These are phyloP conservation scores for Dendrolimus punctatus DNA, from an alignment of 1,140 invertebrate genomes.

Conservation along the genomic window DNA sequence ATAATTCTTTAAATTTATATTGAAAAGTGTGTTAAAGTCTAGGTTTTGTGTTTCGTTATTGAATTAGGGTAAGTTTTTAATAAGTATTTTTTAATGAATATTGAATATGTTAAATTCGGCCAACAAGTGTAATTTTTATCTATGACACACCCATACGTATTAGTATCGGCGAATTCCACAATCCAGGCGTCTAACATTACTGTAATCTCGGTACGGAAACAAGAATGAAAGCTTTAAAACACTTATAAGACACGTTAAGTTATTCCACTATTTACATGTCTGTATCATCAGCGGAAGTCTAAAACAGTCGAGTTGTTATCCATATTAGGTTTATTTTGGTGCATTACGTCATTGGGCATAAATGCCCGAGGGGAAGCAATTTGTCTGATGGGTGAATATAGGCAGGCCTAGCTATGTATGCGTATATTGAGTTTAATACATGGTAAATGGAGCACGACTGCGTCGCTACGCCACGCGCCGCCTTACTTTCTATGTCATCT, in stretches of 20 bases:
- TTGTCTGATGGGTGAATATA: too few relatives aligned
- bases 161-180: slow-evolving; percentile 26
- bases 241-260: too few relatives aligned
- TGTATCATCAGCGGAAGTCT: slow-evolving; percentile 25
- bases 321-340: slow-evolving; percentile 67
- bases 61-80: slow-evolving; percentile 12
- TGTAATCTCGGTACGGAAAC: slow-evolving; percentile 1
- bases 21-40: slow-evolving; percentile 22
- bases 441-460: slow-evolving; percentile 28
- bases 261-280: neutral
- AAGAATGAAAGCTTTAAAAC: too few relatives aligned
- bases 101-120: neutral
- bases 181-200: slow-evolving; percentile 16
- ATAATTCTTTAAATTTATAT: slow-evolving; percentile 33
- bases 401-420: too few relatives aligned
- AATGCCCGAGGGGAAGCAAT: slow-evolving; percentile 17
- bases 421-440: neutral
- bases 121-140: slow-evolving; percentile 20
- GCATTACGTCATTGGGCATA: slow-evolving; percentile 63
- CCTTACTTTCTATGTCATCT: slow-evolving; percentile 25
- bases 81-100: neutral
- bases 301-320: slow-evolving; percentile 39
- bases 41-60: slow-evolving; percentile 8
- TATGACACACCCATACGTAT: slow-evolving; percentile 52
- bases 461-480: slow-evolving; percentile 9